phyloP scores from a whole-genome alignment of 2,888 invertebrate species.

The Andrena hattorfiana region DNA sequence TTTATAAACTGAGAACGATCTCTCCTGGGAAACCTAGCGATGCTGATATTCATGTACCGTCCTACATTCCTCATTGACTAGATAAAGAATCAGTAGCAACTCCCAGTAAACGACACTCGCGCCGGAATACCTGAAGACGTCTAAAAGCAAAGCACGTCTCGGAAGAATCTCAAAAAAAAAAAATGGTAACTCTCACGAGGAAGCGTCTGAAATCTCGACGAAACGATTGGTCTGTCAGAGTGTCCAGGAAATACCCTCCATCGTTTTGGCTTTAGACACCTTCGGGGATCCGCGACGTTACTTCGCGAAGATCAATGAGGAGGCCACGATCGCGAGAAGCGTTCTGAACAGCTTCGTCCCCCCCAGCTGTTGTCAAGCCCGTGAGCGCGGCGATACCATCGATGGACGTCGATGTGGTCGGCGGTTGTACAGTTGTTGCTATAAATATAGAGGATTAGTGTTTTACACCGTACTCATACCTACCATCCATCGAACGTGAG shows the following conservation, averaged over 20 bases:
- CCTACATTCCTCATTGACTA: conserved; percentile 61
- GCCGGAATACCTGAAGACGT: conserved; percentile 6
- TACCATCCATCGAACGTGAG: conserved; percentile 56
- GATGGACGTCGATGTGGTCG: conserved; percentile 79
- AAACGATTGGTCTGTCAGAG: neutral
- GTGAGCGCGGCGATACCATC: conserved; percentile 37
- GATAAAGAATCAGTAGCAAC: conserved; percentile 17
- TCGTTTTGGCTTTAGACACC: conserved; percentile 13
- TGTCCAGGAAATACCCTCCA: neutral
- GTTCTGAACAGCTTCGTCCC: conserved; percentile 62
- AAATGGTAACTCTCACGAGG: neutral
- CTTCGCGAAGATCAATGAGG: conserved; percentile 7
- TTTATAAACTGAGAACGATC: neutral
- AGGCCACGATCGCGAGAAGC: conserved; percentile 1
- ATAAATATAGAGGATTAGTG: conserved; percentile 84
- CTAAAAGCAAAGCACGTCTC: neutral
- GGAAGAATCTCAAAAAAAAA: neutral
- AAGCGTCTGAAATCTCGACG: neutral
- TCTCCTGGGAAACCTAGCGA: conserved; percentile 23
- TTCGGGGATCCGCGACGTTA: neutral
- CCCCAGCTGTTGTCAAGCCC: conserved; percentile 57
- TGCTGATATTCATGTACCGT: conserved; percentile 64
- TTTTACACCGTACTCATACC: conserved; percentile 81
- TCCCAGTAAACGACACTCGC: neutral
- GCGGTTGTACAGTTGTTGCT: conserved; percentile 85